Percentiles rank a stretch among this genome's conserved stretches.
Conservation (phyloP, 1,140 invertebrate genomes). For the Melanaphis sacchari region DNA sequence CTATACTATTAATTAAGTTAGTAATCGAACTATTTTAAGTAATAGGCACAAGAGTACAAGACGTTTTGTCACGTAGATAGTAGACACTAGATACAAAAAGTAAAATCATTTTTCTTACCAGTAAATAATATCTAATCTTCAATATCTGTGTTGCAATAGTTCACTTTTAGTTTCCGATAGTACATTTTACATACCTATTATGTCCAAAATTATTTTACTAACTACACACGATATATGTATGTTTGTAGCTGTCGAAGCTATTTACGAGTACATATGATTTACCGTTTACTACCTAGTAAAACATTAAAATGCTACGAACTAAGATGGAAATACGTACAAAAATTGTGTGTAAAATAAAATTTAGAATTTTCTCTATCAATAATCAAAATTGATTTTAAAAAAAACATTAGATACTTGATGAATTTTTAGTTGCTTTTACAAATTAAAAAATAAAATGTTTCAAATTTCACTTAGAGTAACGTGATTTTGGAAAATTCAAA, state of each 20-base stretch:
- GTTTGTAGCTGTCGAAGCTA: not conserved
- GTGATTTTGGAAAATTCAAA: not conserved
- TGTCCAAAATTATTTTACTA: not conserved
- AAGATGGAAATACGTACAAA: no score
- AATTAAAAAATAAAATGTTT: not conserved
- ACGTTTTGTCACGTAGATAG: no score
- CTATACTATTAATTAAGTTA: no score
- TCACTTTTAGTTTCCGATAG: not conserved
- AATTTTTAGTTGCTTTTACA: not conserved
- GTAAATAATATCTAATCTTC: not conserved
- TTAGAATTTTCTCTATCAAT: no score
- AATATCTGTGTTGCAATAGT: not conserved
- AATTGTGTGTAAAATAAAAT: no score
- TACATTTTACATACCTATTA: constrained; percentile 16
- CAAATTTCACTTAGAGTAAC: not conserved
- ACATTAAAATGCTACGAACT: no score
- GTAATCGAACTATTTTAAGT: no score
- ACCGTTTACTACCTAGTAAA: no score
- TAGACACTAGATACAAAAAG: no score
- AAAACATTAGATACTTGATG: not conserved
- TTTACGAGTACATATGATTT: no score
- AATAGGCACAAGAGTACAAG: no score
- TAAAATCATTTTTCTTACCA: not conserved
- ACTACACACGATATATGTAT: not conserved
- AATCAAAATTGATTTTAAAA: not conserved